Conservation (phyloP, 1,140 invertebrate genomes). For the Caenorhabditis latens region DNA sequence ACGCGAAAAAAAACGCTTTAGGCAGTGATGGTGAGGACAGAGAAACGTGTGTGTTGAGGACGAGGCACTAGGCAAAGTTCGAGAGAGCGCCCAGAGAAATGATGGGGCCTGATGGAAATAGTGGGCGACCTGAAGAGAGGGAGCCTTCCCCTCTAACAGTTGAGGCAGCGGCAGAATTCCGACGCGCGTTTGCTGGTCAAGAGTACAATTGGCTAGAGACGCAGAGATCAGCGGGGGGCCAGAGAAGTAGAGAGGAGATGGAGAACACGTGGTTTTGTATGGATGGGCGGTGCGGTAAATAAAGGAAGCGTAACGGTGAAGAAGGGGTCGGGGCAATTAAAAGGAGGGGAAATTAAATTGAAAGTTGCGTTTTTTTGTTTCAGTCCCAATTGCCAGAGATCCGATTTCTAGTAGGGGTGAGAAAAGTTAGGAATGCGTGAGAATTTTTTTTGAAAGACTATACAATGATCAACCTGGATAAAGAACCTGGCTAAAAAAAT, state of each 20-base stretch:
- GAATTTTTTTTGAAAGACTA: no score
- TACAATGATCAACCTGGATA: no score
- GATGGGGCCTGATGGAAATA: not conserved
- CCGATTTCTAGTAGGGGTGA: no score
- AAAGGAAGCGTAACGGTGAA: not conserved
- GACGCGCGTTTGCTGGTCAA: constrained; percentile 4
- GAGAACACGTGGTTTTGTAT: constrained; percentile 6
- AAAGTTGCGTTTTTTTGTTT: no score
- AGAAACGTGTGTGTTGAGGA: not conserved
- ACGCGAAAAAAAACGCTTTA: not conserved
- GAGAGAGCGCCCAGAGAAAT: not conserved
- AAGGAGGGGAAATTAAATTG: not conserved
- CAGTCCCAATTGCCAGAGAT: no score
- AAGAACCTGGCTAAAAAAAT: no score
- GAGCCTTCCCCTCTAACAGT: not conserved
- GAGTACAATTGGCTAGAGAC: not conserved
- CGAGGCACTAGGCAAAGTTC: not conserved
- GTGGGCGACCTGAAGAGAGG: not conserved
- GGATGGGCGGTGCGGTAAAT: constrained; percentile 43
- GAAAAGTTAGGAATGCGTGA: no score
- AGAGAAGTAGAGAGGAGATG: not conserved
- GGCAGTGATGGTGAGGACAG: not conserved
- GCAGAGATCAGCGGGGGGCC: no score
- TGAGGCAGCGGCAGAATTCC: constrained; percentile 20
- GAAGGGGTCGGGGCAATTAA: not conserved